Conservation (phyloP, 2,113 vertebrate genomes). For the Limanda limanda region DNA sequence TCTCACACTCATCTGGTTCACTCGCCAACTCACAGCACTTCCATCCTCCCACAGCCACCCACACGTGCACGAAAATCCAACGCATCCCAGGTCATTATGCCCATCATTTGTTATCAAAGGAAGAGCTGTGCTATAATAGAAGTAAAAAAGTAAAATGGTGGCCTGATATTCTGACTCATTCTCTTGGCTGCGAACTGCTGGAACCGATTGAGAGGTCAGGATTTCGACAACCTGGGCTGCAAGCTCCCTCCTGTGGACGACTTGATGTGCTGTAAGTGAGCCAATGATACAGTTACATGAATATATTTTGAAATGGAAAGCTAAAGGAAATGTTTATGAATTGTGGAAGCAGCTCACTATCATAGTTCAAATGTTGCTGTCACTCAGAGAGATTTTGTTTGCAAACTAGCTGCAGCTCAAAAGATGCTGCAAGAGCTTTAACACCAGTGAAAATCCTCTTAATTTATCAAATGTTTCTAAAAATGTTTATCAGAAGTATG, state of each 20-base stretch:
- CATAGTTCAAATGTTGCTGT: neutral
- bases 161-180: slow-evolving; percentile 73
- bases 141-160: slow-evolving; percentile 52
- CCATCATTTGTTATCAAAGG: slow-evolving; percentile 60
- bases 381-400: neutral
- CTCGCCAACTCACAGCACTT: slow-evolving; percentile 50
- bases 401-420: too few species aligned
- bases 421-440: neutral
- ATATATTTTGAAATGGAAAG: neutral
- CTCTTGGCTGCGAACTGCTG: slow-evolving; percentile 65
- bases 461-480: neutral
- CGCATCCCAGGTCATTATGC: slow-evolving; percentile 55
- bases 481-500: neutral
- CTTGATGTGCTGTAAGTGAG: neutral
- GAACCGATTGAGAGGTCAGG: slow-evolving; percentile 51
- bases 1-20: slow-evolving; percentile 53
- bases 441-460: neutral
- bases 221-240: neutral
- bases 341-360: neutral
- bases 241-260: slow-evolving; percentile 59
- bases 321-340: too few species aligned
- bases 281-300: neutral
- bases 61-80: slow-evolving; percentile 55
- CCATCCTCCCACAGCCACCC: slow-evolving; percentile 73
- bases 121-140: slow-evolving; percentile 47